A percentile compares a stretch with the other conserved stretches of the same genome.
Evolutionary conservation across 2,113 vertebrate genomes (phyloP).

Genomic region (pig (Sus scrofa)): T2T-Sscrofa CM000816.6:58078501-58079000

Average conservation of each 20-base stretch:
- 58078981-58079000: no score
- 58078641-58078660: background rate
- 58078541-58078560: background rate
- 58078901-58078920: no score
- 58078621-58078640: background rate
- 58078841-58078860: background rate
- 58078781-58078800: constrained; percentile 29
- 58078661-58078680: background rate
- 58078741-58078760: background rate
- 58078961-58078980: no score
- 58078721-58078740: background rate
- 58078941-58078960: no score
- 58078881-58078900: no score
- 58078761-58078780: background rate
- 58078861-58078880: constrained; percentile 44
- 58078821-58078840: background rate
- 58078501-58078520: background rate
- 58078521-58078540: background rate
- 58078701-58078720: background rate
- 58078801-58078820: background rate
- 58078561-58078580: background rate
- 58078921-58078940: no score
- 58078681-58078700: background rate
- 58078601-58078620: background rate
- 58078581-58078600: background rate